Evolutionary conservation across 92 coral and sea anemone genomes (phyloP), one percentile per base, ranked within the genome.

Genomic region (Plumapathes pennacea): DNA sequence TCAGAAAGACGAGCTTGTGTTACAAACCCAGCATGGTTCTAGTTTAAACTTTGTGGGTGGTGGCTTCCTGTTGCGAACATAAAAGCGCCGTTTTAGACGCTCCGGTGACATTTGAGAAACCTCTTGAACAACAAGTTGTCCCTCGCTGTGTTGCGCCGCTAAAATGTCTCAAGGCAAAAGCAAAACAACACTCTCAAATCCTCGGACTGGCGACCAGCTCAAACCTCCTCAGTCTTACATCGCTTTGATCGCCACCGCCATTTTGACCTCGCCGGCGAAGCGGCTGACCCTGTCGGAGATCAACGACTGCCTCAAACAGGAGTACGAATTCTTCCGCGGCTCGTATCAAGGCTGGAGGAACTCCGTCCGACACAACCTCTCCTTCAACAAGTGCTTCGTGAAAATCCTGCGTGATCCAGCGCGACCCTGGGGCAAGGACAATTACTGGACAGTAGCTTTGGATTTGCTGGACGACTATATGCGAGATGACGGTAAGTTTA

Each of bases 151-250:
- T 56, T 26, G 54, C 32, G 45, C n/a, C n/a, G n/a, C n/a, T n/a
- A 54, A 14, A 57, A 66, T 66, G 73, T 53, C 51, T 21, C 52
- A 41, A 33, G 28, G 42, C 22, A 32, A 39, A 40, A 3, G 13
- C 31, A 53, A 29, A 62, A 66, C 23, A 32, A 26, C 26, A 51
- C 52, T 30, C 24, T 17, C 64, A 39, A 31, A 57, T 33, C 40
- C 51, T 5, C 51, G 46, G 31, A 62, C 58, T 46, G 57, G 46
- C 10, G 86, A 80, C 20, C 75, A 82, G 24, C 75, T 61, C 54
- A 94, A 94, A 57, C 99, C 99, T 3, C 99, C 99, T n/a, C 99
- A 89, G 25, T 94, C 99, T 25, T 94, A 94, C 62, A 94, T 94
- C 25, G 99, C 99, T 6, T 69, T 94, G 9, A 94, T 94, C 36